Percentiles rank a stretch among this genome's conserved stretches.
Conservation (phyloP, 2,113 vertebrate species). For the Vulpes lagopus region DNA sequence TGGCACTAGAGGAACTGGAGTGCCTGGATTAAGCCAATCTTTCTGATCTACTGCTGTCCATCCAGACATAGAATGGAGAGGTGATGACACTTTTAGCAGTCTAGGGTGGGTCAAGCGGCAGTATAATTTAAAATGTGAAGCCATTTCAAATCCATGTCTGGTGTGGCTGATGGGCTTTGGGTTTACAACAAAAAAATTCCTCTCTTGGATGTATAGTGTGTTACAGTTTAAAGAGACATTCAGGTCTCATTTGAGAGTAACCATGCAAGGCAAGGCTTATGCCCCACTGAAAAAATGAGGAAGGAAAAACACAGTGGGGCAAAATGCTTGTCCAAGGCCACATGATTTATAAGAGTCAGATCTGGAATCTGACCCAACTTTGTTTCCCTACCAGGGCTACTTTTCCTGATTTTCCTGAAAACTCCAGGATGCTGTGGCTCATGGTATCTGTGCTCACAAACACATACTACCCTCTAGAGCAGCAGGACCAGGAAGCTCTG, state of each 20-base stretch:
- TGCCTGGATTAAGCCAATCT: not conserved
- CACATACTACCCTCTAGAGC: not conserved
- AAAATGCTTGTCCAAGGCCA: not conserved
- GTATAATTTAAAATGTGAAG: not conserved
- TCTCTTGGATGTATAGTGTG: not conserved
- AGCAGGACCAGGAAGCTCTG: not conserved
- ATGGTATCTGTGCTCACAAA: not conserved
- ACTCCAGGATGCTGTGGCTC: not conserved
- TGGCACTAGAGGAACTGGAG: not conserved
- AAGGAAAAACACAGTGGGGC: not conserved
- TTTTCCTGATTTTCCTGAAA: not conserved
- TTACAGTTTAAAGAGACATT: not conserved
- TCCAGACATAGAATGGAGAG: not conserved
- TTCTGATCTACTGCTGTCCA: not conserved
- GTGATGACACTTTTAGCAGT: not conserved
- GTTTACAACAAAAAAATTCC: not conserved
- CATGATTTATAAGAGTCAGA: not conserved
- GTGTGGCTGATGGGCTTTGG: not conserved
- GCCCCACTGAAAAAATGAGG: not conserved
- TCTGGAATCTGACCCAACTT: not conserved
- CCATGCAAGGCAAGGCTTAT: not conserved
- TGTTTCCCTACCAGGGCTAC: not conserved
- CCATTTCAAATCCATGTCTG: not conserved
- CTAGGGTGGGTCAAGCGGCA: not conserved
- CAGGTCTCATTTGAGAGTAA: not conserved